Percentiles rank a stretch among this genome's conserved stretches.
Evolutionary conservation across 2,888 invertebrate species (phyloP).

Genomic region (Chymomyza amoena): DNA sequence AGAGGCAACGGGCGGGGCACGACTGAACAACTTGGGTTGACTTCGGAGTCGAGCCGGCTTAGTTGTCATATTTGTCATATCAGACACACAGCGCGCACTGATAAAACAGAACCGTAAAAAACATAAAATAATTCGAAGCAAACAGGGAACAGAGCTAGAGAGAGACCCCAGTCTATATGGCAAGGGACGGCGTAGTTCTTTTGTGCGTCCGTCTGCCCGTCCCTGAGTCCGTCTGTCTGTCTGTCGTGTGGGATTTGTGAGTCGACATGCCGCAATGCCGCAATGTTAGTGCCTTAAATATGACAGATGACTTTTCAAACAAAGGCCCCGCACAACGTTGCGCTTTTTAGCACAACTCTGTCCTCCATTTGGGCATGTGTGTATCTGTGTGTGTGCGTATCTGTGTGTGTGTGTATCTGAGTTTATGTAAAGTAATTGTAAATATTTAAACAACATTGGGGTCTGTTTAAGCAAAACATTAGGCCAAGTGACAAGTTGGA

Average conservation of each 20-base stretch:
- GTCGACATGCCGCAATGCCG: conserved; percentile 12
- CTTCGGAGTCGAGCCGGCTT: conserved; percentile 1
- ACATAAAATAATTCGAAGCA: conserved; percentile 26
- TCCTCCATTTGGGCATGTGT: not conserved
- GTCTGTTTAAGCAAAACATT: conserved; percentile 44
- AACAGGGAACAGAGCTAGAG: not conserved
- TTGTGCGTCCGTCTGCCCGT: not conserved
- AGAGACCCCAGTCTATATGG: conserved; percentile 9
- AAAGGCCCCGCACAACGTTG: conserved; percentile 13
- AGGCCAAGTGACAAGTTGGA: conserved; percentile 27
- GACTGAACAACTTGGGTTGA: not conserved
- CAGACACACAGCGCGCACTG: conserved; percentile 27
- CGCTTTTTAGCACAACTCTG: not conserved
- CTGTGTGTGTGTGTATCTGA: not conserved
- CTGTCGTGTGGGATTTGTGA: conserved; percentile 4
- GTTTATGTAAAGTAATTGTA: conserved; percentile 65
- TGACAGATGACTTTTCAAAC: conserved; percentile 58
- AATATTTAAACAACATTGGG: conserved; percentile 48
- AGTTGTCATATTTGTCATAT: conserved; percentile 64
- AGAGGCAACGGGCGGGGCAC: conserved; percentile 5
- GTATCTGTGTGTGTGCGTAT: too few relatives aligned
- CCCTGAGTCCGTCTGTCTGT: not conserved
- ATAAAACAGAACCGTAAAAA: conserved; percentile 47
- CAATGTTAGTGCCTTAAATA: conserved; percentile 58
- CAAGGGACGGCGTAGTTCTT: conserved; percentile 5